Evolutionary conservation across 2,888 invertebrate genomes (phyloP), one percentile per base, ranked within the genome.

Genomic region (Caradrina kadenii): DNA sequence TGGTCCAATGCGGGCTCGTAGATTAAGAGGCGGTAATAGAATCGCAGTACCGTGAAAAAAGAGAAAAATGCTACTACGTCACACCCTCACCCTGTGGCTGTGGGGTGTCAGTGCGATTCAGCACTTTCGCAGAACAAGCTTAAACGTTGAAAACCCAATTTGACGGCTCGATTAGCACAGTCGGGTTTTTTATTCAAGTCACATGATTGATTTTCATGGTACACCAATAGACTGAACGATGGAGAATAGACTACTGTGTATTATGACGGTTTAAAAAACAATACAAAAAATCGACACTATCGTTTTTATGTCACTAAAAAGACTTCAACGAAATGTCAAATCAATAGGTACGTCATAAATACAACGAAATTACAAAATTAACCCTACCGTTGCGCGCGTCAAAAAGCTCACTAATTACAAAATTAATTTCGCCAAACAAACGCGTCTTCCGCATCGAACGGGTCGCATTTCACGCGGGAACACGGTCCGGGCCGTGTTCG

Each of bases 71-170:
- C 63, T 89, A 89, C 89, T 91, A 89, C 86, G 81, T 89, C 87
- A 91, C 88, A 83, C 89, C 89, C 87, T 89, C 89, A 82, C 85
- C 73, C 63, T 60, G 83, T 78, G 78, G 80, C 84, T 65, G 87
- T 84, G 89, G 92, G 92, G 92, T 84, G 93, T 89, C 87, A 86
- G 90, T 88, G 90, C 92, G 89, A 92, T 81, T 95, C 95, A 94
- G 95, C 95, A 92, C 88, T 94, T 94, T 93, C 83, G 85, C 90
- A 87, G 89, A 92, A 93, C 91, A 90, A 91, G 93, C 93, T 94
- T 91, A 90, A 92, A 92, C 90, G 93, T 89, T 92, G 92, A 93
- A 92, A 94, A 95, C 94, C 93, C 93, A 94, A 95, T 95, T 95
- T 95, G 93, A 93, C 93, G 95, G 92, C 89, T 92, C 93, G 94